These are phyloP conservation scores for Dinocampus coccinellae DNA, from an alignment of 2,888 invertebrate genomes.

Conservation along the genomic window DNA sequence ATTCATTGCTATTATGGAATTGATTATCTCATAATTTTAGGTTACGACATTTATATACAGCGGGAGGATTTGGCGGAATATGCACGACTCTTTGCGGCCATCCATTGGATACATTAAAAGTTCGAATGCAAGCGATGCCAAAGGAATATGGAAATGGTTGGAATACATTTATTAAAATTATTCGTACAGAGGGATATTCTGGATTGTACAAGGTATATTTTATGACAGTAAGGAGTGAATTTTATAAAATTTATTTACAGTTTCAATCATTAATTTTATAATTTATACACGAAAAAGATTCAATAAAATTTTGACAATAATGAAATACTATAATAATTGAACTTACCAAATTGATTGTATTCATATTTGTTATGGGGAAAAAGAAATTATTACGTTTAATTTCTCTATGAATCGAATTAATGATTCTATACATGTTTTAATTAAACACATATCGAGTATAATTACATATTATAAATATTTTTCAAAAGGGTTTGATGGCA, in stretches of 20 bases:
- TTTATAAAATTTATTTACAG: background rate
- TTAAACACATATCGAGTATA: too few relatives aligned
- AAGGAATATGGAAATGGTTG: slow-evolving; percentile 72
- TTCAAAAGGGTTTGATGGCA: slow-evolving; percentile 72
- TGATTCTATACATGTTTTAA: too few relatives aligned
- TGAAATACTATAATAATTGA: too few relatives aligned
- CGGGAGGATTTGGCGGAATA: slow-evolving; percentile 73
- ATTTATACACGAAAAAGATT: slow-evolving; percentile 5
- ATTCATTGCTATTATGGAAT: background rate
- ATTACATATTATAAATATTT: background rate
- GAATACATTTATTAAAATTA: slow-evolving; percentile 71
- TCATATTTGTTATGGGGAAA: too few relatives aligned
- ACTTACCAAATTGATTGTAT: too few relatives aligned
- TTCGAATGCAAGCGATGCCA: slow-evolving; percentile 74
- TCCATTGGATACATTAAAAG: slow-evolving; percentile 75
- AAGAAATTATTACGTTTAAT: too few relatives aligned
- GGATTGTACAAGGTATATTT: slow-evolving; percentile 59
- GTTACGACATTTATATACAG: slow-evolving; percentile 8
- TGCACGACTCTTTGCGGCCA: slow-evolving; percentile 74
- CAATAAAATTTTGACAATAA: too few relatives aligned
- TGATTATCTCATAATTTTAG: slow-evolving; percentile 5
- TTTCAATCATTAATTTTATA: background rate
- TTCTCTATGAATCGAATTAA: too few relatives aligned
- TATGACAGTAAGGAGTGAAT: background rate
- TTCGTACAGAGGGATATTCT: slow-evolving; percentile 70